Percentiles rank a stretch among this genome's conserved stretches.
These are phyloP conservation scores for Anomalospiza imberbis DNA, from an alignment of 2,797 vertebrate genomes.

Conservation along the genomic window DNA sequence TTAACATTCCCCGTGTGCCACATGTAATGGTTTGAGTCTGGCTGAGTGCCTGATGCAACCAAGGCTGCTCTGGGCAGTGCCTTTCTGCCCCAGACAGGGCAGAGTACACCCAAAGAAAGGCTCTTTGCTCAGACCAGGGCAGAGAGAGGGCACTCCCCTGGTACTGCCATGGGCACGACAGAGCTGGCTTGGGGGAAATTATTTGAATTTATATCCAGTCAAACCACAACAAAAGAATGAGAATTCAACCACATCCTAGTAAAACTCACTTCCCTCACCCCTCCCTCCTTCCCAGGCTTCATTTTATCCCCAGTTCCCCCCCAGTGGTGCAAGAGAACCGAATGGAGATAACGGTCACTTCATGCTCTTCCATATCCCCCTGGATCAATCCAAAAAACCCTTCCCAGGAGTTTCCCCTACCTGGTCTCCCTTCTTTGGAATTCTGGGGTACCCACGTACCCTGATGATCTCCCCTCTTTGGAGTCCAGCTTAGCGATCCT, in stretches of 20 bases:
- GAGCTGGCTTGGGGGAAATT: background rate
- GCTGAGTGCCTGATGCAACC: background rate
- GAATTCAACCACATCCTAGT: background rate
- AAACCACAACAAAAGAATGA: background rate
- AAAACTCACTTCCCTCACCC: background rate
- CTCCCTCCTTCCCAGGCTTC: background rate
- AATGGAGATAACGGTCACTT: background rate
- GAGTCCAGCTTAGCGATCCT: background rate
- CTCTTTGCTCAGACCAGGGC: fast-evolving
- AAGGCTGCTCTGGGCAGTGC: fast-evolving
- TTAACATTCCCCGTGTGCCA: background rate
- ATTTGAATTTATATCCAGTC: background rate
- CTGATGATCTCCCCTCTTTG: background rate
- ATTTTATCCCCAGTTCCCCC: background rate
- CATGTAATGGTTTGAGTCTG: background rate
- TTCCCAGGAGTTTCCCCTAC: background rate
- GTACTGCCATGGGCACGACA: background rate
- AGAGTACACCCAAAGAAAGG: background rate
- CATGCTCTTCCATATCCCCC: background rate
- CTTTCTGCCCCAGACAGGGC: background rate
- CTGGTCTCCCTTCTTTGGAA: background rate
- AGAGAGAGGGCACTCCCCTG: background rate
- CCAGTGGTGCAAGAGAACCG: fast-evolving
- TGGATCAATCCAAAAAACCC: background rate
- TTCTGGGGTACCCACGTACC: background rate